phyloP scores from a whole-genome alignment of 2,888 invertebrate genomes.

The Malthinus flaveolus region DNA sequence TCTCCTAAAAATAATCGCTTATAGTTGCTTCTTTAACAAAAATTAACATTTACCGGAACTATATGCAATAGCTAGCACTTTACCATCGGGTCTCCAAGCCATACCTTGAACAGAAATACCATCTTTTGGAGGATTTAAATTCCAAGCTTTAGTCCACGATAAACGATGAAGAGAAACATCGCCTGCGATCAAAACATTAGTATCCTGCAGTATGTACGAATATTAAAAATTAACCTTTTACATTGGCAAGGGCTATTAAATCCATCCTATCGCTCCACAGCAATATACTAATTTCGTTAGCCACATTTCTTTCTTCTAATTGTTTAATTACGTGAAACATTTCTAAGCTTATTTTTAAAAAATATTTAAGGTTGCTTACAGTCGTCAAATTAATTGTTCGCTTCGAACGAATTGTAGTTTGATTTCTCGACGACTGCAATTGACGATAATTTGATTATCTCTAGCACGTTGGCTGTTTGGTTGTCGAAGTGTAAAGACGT shows the following conservation, averaged over 20 bases:
- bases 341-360: constrained; percentile 9
- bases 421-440: too few relatives aligned
- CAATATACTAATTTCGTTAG: constrained; percentile 81
- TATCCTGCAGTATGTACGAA: neutral
- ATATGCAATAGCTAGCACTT: constrained; percentile 76
- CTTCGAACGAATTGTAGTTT: too few relatives aligned
- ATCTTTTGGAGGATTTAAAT: constrained; percentile 76
- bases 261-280: constrained; percentile 95
- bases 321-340: constrained; percentile 63
- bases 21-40: constrained; percentile 40
- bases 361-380: constrained; percentile 20
- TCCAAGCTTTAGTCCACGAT: constrained; percentile 93
- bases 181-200: too few relatives aligned
- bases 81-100: constrained; percentile 95
- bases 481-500: too few relatives aligned
- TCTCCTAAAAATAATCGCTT: too few relatives aligned
- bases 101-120: constrained; percentile 74
- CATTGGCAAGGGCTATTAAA: constrained; percentile 84
- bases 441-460: too few relatives aligned
- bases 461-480: too few relatives aligned
- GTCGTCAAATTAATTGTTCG: too few relatives aligned
- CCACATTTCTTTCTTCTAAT: constrained; percentile 81
- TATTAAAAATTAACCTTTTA: constrained; percentile 64
- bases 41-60: constrained; percentile 61
- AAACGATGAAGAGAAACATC: constrained; percentile 87